Conservation (phyloP, 2,888 invertebrate genomes). For the Microchrysa polita region DNA sequence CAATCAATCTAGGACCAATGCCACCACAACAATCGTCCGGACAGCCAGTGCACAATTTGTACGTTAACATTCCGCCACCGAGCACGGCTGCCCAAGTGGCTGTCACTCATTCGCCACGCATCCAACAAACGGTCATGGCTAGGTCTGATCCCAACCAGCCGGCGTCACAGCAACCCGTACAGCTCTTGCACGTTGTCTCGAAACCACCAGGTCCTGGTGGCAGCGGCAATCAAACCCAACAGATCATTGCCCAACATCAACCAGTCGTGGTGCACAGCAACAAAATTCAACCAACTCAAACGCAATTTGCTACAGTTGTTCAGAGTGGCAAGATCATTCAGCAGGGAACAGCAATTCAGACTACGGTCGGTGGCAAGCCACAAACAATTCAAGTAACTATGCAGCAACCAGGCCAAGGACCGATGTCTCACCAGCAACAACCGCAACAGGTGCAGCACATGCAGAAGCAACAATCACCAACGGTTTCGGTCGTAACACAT, state of each 20-base stretch:
- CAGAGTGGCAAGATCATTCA: constrained; percentile 47
- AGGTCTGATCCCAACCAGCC: constrained; percentile 45
- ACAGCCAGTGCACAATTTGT: constrained; percentile 54
- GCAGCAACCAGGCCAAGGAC: constrained; percentile 57
- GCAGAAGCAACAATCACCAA: constrained; percentile 46
- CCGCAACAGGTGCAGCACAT: constrained; percentile 41
- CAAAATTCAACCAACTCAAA: constrained; percentile 49
- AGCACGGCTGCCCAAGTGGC: constrained; percentile 53
- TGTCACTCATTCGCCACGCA: constrained; percentile 54
- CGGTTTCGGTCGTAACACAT: constrained; percentile 55
- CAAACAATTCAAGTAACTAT: constrained; percentile 65
- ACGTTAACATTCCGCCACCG: constrained; percentile 60
- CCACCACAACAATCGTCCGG: constrained; percentile 52
- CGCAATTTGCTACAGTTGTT: constrained; percentile 43
- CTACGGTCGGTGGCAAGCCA: constrained; percentile 56
- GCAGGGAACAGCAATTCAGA: constrained; percentile 44
- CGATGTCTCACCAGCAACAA: constrained; percentile 29
- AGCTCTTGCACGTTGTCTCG: constrained; percentile 45
- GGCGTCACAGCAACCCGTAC: constrained; percentile 34
- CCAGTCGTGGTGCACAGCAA: constrained; percentile 45
- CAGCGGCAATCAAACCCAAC: constrained; percentile 51
- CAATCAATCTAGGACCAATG: constrained; percentile 37
- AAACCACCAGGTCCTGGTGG: constrained; percentile 42
- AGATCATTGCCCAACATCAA: constrained; percentile 48
- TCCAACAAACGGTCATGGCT: constrained; percentile 50